These are phyloP conservation scores for Grammomys surdaster DNA, from an alignment of 2,113 vertebrate species.

Conservation along the genomic window DNA sequence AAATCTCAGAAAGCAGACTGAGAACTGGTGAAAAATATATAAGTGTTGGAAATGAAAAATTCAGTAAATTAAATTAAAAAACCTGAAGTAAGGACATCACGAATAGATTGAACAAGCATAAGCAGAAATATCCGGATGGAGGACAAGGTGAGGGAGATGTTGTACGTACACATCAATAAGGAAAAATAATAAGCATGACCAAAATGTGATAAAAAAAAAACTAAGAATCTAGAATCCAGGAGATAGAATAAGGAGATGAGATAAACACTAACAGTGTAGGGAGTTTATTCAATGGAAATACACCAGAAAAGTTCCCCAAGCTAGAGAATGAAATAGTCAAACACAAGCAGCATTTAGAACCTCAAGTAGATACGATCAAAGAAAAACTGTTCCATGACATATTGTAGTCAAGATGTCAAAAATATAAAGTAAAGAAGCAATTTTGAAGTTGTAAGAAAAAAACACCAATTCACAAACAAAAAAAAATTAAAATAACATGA, in stretches of 20 bases:
- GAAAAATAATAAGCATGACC: background rate
- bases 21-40: background rate
- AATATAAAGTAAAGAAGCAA: slow-evolving; percentile 12
- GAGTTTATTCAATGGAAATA: background rate
- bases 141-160: background rate
- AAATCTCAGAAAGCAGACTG: too few species aligned
- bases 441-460: background rate
- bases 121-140: background rate
- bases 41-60: background rate
- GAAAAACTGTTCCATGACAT: background rate
- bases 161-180: background rate
- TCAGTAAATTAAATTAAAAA: background rate
- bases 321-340: background rate
- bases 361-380: background rate
- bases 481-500: background rate
- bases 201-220: background rate
- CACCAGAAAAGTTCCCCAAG: background rate
- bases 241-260: background rate
- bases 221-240: background rate
- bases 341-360: background rate
- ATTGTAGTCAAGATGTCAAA: background rate
- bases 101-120: background rate
- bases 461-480: background rate
- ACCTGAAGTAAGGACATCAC: background rate
- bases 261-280: background rate